Evolutionary conservation across 2,888 invertebrate genomes (phyloP).

Genomic region (Thelaira solivaga): DNA sequence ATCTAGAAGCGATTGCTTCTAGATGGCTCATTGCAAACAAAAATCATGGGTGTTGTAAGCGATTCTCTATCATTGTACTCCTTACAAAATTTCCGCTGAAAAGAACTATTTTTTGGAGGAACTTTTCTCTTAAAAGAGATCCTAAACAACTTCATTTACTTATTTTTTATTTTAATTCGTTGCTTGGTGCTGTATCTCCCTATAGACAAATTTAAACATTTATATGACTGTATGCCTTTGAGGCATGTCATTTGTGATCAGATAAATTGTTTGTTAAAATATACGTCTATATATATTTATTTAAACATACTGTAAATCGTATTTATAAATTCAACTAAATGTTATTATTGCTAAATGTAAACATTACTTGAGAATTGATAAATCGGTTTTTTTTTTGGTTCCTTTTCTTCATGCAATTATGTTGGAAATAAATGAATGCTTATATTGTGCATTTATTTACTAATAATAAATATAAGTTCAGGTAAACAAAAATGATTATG

Average conservation of each 20-base stretch:
- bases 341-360: conserved; percentile 49
- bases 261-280: conserved; percentile 56
- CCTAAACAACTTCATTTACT: too few species aligned
- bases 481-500: conserved; percentile 23
- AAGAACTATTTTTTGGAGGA: too few species aligned
- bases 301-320: too few species aligned
- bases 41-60: too few species aligned
- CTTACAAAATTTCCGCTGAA: too few species aligned
- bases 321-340: conserved; percentile 35
- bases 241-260: conserved; percentile 61
- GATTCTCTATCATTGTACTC: too few species aligned
- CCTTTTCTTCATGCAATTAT: conserved; percentile 49
- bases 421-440: conserved; percentile 53
- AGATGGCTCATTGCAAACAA: too few species aligned
- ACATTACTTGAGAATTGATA: conserved; percentile 51
- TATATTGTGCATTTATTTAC: conserved; percentile 16
- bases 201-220: conserved; percentile 19
- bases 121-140: too few species aligned
- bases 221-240: conserved; percentile 33
- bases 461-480: conserved; percentile 2
- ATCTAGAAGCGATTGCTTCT: too few species aligned
- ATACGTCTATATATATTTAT: neutral
- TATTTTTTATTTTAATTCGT: too few species aligned
- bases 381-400: conserved; percentile 53
- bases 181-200: too few species aligned